These are phyloP conservation scores for Drosophila lacteicornis DNA, from an alignment of 1,140 invertebrate genomes.

Conservation along the genomic window DNA sequence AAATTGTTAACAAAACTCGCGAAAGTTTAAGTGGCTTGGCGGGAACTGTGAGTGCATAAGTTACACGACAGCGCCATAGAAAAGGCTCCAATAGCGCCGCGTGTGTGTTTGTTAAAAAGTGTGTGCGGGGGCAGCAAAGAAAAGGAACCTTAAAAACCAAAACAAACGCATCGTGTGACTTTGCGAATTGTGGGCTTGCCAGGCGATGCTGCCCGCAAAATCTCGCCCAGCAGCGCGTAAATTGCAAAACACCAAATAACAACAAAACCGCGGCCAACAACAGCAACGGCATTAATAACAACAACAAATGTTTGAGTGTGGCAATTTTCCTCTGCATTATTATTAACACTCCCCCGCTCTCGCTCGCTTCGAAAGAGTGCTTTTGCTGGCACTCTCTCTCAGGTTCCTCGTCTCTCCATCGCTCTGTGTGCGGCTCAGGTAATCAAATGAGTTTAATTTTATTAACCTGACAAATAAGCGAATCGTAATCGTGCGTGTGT, in stretches of 20 bases:
- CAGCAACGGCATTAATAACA: conserved; percentile 7
- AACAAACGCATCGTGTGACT: conserved; percentile 34
- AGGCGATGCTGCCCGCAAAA: conserved; percentile 34
- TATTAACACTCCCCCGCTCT: conserved; percentile 62
- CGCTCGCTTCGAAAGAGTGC: conserved; percentile 16
- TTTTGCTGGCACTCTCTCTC: conserved; percentile 14
- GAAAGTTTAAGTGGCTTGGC: neutral
- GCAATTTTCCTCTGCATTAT: conserved; percentile 55
- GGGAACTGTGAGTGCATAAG: neutral
- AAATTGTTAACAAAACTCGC: conserved; percentile 19
- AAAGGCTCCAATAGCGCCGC: neutral
- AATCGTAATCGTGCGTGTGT: conserved; percentile 39
- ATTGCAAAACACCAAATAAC: conserved; percentile 16
- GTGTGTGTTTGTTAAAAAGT: neutral
- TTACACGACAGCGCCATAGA: neutral
- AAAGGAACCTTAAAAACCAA: conserved; percentile 10
- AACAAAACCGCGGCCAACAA: conserved; percentile 6
- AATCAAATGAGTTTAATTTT: conserved; percentile 77
- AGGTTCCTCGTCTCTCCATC: conserved; percentile 15
- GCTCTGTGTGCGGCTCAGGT: conserved; percentile 46
- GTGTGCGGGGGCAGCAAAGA: neutral
- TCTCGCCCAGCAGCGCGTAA: conserved; percentile 18
- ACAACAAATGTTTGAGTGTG: conserved; percentile 36
- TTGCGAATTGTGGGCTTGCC: conserved; percentile 20
- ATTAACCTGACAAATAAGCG: conserved; percentile 70